A percentile compares a stretch with the other conserved stretches of the same genome.
These are phyloP conservation scores for Sebastiscus tertius DNA, from an alignment of 2,797 vertebrate genomes.

Conservation along the genomic window DNA sequence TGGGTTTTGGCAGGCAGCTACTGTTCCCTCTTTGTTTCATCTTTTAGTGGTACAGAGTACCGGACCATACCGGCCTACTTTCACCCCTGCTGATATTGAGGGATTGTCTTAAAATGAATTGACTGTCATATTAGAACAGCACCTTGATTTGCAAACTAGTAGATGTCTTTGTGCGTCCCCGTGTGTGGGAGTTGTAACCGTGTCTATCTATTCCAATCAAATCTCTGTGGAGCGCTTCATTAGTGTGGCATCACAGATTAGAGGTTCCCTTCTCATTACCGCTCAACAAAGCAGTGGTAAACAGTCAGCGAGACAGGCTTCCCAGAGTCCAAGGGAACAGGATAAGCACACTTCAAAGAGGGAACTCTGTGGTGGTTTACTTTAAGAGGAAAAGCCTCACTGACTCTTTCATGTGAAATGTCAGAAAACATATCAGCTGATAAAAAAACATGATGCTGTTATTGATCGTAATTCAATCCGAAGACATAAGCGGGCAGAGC, in stretches of 20 bases:
- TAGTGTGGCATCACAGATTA: slow-evolving; percentile 27
- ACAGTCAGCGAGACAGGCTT: neutral
- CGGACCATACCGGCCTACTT: too few relatives aligned
- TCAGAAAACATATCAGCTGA: neutral
- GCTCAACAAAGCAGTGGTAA: slow-evolving; percentile 8
- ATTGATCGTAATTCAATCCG: neutral
- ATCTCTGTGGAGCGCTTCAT: slow-evolving; percentile 21
- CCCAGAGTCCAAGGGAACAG: neutral
- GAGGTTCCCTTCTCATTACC: slow-evolving; percentile 11
- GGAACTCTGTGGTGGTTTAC: neutral
- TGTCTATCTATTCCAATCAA: slow-evolving; percentile 5
- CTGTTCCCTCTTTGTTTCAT: rapidly evolving
- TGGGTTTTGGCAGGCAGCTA: too few relatives aligned
- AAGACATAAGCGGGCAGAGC: neutral
- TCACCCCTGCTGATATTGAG: neutral
- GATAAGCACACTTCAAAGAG: slow-evolving; percentile 18
- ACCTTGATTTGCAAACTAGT: neutral
- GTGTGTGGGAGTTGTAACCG: neutral
- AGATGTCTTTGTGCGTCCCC: neutral
- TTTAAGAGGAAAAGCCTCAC: neutral
- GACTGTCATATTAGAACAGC: neutral
- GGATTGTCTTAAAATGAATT: neutral
- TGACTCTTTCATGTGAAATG: neutral
- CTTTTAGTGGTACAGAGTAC: too few relatives aligned
- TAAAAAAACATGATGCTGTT: neutral